These are phyloP conservation scores for Patagioenas fasciata DNA, from an alignment of 2,113 vertebrate genomes.

Conservation along the genomic window DNA sequence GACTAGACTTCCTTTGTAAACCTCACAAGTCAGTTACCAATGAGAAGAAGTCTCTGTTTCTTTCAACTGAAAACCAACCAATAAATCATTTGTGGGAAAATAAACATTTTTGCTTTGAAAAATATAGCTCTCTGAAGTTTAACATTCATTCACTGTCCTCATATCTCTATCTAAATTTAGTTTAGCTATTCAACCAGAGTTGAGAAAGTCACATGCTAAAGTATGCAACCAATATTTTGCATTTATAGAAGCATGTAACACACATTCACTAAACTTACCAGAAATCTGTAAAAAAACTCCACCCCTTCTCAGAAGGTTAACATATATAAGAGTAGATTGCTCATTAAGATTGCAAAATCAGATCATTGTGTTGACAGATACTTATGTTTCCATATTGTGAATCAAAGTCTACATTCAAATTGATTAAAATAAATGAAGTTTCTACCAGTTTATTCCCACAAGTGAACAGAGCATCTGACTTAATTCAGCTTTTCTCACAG, in stretches of 20 bases:
- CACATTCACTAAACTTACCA: background rate
- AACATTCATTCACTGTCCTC: background rate
- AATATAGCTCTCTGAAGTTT: background rate
- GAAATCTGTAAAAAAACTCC: background rate
- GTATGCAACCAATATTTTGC: background rate
- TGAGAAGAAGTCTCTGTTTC: background rate
- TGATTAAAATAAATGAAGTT: background rate
- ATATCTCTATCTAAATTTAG: background rate
- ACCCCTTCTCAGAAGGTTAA: background rate
- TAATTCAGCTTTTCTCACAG: background rate
- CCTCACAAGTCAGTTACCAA: background rate
- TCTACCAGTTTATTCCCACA: background rate
- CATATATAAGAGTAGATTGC: background rate
- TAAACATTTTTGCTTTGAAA: background rate
- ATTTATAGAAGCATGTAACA: background rate
- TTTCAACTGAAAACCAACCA: background rate
- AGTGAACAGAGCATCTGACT: background rate
- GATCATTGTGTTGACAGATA: background rate
- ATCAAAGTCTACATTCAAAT: background rate
- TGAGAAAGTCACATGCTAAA: background rate
- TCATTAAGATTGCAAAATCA: slow-evolving; percentile 16
- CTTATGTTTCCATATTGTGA: background rate
- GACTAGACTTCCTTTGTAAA: background rate
- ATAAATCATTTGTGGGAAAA: background rate
- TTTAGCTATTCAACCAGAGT: background rate